Conservation (phyloP, 2,797 vertebrate genomes). For the Geotria australis region DNA sequence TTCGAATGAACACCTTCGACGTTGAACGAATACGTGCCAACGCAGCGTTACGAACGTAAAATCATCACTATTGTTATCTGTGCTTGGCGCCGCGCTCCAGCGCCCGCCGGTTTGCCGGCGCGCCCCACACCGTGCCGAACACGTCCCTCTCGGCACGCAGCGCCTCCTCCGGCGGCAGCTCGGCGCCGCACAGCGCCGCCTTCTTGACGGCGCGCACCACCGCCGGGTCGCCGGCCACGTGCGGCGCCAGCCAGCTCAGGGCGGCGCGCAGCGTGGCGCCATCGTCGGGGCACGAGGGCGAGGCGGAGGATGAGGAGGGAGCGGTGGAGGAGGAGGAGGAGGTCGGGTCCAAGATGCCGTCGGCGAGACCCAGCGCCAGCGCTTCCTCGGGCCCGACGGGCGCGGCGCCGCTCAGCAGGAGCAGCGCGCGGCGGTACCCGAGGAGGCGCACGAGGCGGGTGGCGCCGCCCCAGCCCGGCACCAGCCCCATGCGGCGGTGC, state of each 20-base stretch:
- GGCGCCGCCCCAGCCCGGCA: conserved; percentile 70
- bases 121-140: conserved; percentile 63
- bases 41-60: too few relatives aligned
- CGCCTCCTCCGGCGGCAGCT: conserved; percentile 33
- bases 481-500: conserved; percentile 75
- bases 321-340: neutral
- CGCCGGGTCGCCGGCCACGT: conserved; percentile 20
- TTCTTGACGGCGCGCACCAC: conserved; percentile 44
- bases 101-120: conserved; percentile 41
- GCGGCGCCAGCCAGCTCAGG: conserved; percentile 27
- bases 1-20: too few relatives aligned
- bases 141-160: conserved; percentile 41
- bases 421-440: conserved; percentile 30
- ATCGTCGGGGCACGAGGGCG: neutral
- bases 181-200: conserved; percentile 32
- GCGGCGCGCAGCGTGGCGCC: conserved; percentile 12
- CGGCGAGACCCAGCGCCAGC: conserved; percentile 22
- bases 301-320: neutral
- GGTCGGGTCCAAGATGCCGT: conserved; percentile 14
- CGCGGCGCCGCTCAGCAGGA: conserved; percentile 24
- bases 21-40: too few relatives aligned
- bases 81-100: conserved; percentile 14
- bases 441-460: conserved; percentile 31
- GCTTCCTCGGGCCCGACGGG: conserved; percentile 22
- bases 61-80: neutral